phyloP scores from a whole-genome alignment of 2,797 vertebrate species.

The Allochrocebus solatus region DNA sequence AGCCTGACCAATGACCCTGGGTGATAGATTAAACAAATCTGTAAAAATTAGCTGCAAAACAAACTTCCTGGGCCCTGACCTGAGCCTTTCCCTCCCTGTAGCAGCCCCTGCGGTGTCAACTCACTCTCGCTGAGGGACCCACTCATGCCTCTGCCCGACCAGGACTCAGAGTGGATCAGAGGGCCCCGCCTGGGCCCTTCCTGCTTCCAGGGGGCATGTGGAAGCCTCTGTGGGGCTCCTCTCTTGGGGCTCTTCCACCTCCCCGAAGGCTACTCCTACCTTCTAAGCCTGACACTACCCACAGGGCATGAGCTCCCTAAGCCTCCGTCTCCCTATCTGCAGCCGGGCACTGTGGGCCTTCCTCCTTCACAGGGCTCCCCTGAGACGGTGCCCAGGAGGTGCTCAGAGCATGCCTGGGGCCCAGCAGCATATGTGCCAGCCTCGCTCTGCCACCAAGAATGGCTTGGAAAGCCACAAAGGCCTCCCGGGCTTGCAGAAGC shows the following conservation, averaged over 20 bases:
- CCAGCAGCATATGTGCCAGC: not conserved
- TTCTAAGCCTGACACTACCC: accelerated
- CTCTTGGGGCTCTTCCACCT: accelerated
- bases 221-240: not conserved
- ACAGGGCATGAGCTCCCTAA: accelerated
- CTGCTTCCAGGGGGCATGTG: not conserved
- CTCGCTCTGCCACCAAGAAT: no score
- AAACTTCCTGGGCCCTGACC: constrained; percentile 50
- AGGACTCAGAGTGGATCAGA: accelerated
- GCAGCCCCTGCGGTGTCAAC: not conserved
- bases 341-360: accelerated
- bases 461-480: no score
- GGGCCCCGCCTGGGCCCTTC: not conserved
- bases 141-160: no score
- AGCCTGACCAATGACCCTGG: constrained; percentile 78
- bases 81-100: not conserved
- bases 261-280: not conserved
- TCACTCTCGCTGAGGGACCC: not conserved
- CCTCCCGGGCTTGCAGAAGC: accelerated
- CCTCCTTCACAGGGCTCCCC: not conserved
- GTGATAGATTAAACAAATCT: constrained; percentile 83
- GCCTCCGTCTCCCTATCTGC: not conserved
- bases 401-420: no score
- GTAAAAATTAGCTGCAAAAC: constrained; percentile 77
- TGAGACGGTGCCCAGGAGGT: no score